Evolutionary conservation across 2,888 invertebrate genomes (phyloP), one percentile per base, ranked within the genome.

Genomic region (Drosophila austrosaltans): DNA sequence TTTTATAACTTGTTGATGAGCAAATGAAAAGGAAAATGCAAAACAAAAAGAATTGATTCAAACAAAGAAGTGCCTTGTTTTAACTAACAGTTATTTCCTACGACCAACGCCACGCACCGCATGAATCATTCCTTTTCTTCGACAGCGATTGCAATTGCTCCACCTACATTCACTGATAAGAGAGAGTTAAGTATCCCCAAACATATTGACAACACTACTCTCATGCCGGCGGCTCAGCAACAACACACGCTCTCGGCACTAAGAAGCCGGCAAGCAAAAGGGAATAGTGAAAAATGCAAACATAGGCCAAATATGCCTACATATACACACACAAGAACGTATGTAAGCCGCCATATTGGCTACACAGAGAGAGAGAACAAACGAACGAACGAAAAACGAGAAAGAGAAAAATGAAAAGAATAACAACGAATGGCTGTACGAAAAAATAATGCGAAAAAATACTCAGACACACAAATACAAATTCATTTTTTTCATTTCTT

Each of bases 201-300:
- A 25, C 36, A 57, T 30, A 61, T 30, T 30, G 30, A 63, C 69
- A 77, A 72, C 83, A 82, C 82, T 69, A 68, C 59, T 78, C 63
- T 53, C 56, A 72, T 63, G 68, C 73, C 73, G 73, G 72, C 75
- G 75, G 79, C 75, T 83, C 76, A 60, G 72, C 71, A 77, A 73
- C 68, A 75, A 58, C 12, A 30, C 57, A 63, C 25, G 39, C 42
- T 57, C 61, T 53, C 53, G 36, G 53, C 72, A 72, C 67, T 44
- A 68, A 82, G 84, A 81, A 89, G 75, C 83, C 83, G 83, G 83
- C 87, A 81, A 81, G 25, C 87, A 83, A 83, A 82, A 78, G 81
- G 79, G 75, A 89, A 83, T 82, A 68, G 75, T 72, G 68, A 83
- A 77, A 85, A 75, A 73, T 69, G 66, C 75, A 84, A 75, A 71